Base-by-base conservation (phyloP, 2,797 vertebrate species). In the Gallirallus australis region DNA sequence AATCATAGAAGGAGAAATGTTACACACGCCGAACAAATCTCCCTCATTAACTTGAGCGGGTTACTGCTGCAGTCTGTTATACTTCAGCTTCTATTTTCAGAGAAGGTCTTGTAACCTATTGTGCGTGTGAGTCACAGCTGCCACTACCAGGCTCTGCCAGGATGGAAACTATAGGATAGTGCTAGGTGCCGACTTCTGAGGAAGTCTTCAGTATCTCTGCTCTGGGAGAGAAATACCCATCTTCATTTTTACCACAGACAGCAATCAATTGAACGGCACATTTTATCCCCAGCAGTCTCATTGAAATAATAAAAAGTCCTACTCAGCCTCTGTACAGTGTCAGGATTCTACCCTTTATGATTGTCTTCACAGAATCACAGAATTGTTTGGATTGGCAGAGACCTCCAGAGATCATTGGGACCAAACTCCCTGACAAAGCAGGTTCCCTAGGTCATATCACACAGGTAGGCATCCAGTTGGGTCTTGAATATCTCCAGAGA, bases 1-100 rank as follows among this genome's bases (percentile, higher is more conserved):
- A 94, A 96, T 96, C 93, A 86, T 64, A 84, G 82, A 70, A 91
- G 1, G 17, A 94, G 85, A 56, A 70, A 93, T 39, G 85, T 82
- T 96, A 52, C 59, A 76, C 73, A 16, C 2, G 2, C 57, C 2
- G 24, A 85, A 84, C 82, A 88, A 76, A 94, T 83, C 73, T 93
- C 80, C 59, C 91, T 94, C 91, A 40, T 94, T 88, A 88, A 63
- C 47, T 48, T 28, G 76, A 84, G 52, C 5, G 2, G 63, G 93
- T 95, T 93, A 56, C 39, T 82, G 23, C 77, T 28, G 50, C 72
- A 69, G 64, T 15, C 71, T 82, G 61, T 48, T 70, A 35, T 17
- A 61, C 52, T 84, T 94, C 76, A 69, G 79, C 70, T 92, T 33
- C 87, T 95, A 10, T 90, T 96, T 93, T 66, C 0, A 0, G 87